Evolutionary conservation across 2,888 invertebrate genomes (phyloP), one percentile per base, ranked within the genome.

Genomic region (Drosophila ustulata): DNA sequence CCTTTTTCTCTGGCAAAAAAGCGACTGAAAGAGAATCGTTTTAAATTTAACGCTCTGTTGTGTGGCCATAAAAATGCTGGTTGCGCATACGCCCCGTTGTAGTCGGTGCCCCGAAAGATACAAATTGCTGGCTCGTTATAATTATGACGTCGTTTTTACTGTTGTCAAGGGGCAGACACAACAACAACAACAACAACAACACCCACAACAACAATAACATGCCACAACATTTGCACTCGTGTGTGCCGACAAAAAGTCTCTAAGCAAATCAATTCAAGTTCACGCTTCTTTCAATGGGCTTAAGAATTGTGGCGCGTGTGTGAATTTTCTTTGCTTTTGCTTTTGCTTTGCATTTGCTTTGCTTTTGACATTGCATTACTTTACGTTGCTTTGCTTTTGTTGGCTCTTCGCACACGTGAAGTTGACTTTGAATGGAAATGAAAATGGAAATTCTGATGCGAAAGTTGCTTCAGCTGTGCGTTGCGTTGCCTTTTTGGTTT

Each of bases 181-280:
- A 18, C 41, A 57, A 18, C 26, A 63, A 3, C 49, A 43, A 53
- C 46, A n/a, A 43, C 30, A 30, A 30, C 26, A 9, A 45, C 25
- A 26, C 3, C 26, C 52, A 53, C 8, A 50, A n/a, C 11, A 11
- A 41, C 37, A 43, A 5, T 6, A 13, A 39, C 47, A 47, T 28
- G 18, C 37, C 34, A 26, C 26, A 50, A 50, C 41, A 32, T 39
- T 11, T 46, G 45, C 8, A 11, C 18, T 4, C 43, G 34, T 11
- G 11, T 62, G 50, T 53, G 18, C 18, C 9, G 7, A 47, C 32
- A 58, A 58, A 71, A 71, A 73, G 64, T 72, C 71, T 80, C 78
- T 73, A 71, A 83, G 75, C 88, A 88, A 88, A 88, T 84, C 87
- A 84, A 88, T 84, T 84, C 87, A 88, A 84, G 88, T 84, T 84